Conservation (phyloP, 2,888 invertebrate species). For the Drosophila affinis region DNA sequence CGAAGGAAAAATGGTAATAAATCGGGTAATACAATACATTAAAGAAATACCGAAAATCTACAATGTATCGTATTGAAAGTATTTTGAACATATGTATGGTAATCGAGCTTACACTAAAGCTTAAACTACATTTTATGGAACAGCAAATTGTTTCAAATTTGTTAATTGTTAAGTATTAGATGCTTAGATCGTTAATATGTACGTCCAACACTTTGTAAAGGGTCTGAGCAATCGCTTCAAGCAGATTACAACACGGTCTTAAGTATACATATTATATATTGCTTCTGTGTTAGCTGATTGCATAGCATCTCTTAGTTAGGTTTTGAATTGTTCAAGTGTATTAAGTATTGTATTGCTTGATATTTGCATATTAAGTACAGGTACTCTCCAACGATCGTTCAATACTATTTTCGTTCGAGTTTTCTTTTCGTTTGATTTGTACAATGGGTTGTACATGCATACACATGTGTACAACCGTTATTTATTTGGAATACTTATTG, state of each 20-base stretch:
- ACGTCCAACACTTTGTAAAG: conserved; percentile 44
- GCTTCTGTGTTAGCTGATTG: conserved; percentile 55
- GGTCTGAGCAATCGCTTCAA: conserved; percentile 39
- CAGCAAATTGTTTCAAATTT: conserved; percentile 1
- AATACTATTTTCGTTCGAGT: conserved; percentile 33
- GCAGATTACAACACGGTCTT: conserved; percentile 19
- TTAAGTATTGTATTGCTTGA: conserved; percentile 23
- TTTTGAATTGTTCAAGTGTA: conserved; percentile 14
- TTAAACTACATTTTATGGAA: neutral
- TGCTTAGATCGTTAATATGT: neutral
- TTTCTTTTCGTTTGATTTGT: conserved; percentile 49
- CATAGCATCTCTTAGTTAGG: conserved; percentile 38
- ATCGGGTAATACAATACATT: conserved; percentile 1
- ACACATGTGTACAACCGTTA: conserved; percentile 42
- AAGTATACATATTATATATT: conserved; percentile 42
- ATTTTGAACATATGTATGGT: conserved; percentile 40
- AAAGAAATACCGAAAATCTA: neutral
- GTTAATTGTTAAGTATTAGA: neutral
- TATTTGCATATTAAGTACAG: conserved; percentile 53
- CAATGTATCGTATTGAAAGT: neutral
- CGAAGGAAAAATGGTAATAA: neutral
- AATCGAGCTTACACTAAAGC: conserved; percentile 13
- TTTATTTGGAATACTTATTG: conserved; percentile 48
- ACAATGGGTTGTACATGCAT: conserved; percentile 48
- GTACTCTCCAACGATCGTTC: conserved; percentile 28